These are phyloP conservation scores for Serinus canaria DNA, from an alignment of 2,113 vertebrate genomes.

Conservation along the genomic window DNA sequence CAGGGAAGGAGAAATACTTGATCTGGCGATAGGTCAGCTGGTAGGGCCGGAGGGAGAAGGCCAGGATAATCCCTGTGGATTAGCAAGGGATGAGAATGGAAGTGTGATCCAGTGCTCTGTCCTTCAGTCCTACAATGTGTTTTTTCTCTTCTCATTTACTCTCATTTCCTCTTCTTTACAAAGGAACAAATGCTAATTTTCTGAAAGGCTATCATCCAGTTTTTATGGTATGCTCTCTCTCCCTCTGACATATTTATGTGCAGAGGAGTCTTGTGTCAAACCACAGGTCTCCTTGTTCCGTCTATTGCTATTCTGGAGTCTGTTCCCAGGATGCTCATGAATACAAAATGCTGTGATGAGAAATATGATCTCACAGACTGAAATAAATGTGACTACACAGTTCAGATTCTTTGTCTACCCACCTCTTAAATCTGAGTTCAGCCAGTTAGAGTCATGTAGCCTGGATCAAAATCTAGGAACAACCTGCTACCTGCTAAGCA, in stretches of 20 bases:
- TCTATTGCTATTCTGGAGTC: not conserved
- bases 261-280: not conserved
- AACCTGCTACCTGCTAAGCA: not conserved
- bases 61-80: conserved; percentile 84
- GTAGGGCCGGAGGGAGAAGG: conserved; percentile 84
- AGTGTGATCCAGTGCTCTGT: not conserved
- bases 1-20: conserved; percentile 95
- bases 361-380: not conserved
- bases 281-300: not conserved
- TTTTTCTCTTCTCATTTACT: not conserved
- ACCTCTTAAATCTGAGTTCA: not conserved
- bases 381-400: not conserved
- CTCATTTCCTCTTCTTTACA: not conserved
- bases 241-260: not conserved
- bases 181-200: not conserved
- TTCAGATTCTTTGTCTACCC: not conserved
- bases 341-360: not conserved
- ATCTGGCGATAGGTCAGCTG: conserved; percentile 88
- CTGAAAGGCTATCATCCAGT: not conserved
- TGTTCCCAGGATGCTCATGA: not conserved
- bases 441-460: not conserved
- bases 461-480: not conserved
- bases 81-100: not conserved
- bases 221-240: not conserved
- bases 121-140: not conserved